Percentiles rank a stretch among this genome's conserved stretches.
Conservation (phyloP, 2,888 invertebrate genomes). For the Pogonocherus hispidulus region DNA sequence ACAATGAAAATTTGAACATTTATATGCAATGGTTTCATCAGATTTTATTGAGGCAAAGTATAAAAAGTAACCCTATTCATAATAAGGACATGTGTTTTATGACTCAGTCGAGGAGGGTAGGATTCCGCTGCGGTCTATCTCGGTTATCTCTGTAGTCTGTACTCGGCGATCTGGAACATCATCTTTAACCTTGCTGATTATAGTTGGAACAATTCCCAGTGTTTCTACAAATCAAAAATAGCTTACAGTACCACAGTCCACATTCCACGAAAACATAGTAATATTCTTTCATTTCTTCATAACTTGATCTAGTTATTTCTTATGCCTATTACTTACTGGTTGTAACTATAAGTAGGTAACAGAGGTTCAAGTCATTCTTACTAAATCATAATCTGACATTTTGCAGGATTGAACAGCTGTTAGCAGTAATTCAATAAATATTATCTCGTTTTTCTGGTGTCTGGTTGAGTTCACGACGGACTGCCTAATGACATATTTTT, state of each 20-base stretch:
- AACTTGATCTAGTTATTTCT: no score
- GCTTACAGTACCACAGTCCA: not conserved
- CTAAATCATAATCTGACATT: no score
- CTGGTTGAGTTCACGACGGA: no score
- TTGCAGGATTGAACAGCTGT: no score
- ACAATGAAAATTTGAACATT: slow-evolving; percentile 1
- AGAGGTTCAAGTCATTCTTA: no score
- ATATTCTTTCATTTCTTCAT: no score
- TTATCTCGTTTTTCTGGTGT: no score
- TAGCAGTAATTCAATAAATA: no score
- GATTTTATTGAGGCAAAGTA: not conserved
- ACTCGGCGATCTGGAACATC: slow-evolving; percentile 11
- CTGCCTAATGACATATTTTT: no score
- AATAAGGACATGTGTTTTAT: slow-evolving; percentile 12
- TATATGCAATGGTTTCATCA: not conserved
- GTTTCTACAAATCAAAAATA: slow-evolving; percentile 1
- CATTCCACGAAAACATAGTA: no score
- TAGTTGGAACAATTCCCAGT: slow-evolving; percentile 8
- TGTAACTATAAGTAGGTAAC: no score
- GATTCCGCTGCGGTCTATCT: not conserved
- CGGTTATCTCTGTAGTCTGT: slow-evolving; percentile 15
- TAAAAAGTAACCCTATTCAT: slow-evolving; percentile 3
- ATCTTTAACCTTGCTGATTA: slow-evolving; percentile 19
- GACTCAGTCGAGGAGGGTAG: slow-evolving; percentile 3
- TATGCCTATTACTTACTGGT: no score